A percentile compares a stretch with the other conserved stretches of the same genome.
Conservation (phyloP, 2,113 vertebrate genomes). For the Corythornis cristatus region DNA sequence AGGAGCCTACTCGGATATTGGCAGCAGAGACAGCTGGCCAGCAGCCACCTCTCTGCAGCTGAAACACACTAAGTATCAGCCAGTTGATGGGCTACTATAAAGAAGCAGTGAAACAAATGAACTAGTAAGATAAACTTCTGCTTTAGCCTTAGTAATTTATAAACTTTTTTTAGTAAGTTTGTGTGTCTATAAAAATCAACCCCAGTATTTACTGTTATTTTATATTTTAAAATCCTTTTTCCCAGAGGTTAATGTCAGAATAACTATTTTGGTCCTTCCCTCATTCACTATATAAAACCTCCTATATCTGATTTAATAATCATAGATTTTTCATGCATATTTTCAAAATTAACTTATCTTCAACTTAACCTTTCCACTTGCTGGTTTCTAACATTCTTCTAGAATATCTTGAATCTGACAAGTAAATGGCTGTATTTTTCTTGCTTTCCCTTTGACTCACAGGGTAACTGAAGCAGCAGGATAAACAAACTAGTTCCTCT, state of each 20-base stretch:
- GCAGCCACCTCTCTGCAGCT: conserved; percentile 51
- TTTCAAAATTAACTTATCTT: conserved; percentile 3
- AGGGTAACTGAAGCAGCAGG: background rate
- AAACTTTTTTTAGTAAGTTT: background rate
- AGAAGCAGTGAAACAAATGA: background rate
- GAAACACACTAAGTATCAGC: conserved; percentile 35
- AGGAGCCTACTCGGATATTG: background rate
- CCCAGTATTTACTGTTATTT: background rate
- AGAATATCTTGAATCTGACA: background rate
- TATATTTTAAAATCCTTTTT: background rate
- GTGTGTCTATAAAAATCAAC: background rate
- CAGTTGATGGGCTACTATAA: background rate
- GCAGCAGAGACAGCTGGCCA: conserved; percentile 59
- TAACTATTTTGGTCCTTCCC: background rate
- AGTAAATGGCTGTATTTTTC: background rate
- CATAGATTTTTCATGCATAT: background rate
- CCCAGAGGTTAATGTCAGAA: too few relatives aligned
- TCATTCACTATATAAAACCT: background rate
- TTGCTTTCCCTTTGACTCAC: background rate
- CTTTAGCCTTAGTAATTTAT: background rate
- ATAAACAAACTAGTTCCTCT: conserved; percentile 18
- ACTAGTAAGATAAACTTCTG: background rate
- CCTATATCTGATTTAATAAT: background rate
- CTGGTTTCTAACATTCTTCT: background rate
- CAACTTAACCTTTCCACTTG: background rate